Percentiles rank a stretch among this genome's conserved stretches.
Conservation (phyloP, 2,888 invertebrate species). For the Drosophila multiciliata region DNA sequence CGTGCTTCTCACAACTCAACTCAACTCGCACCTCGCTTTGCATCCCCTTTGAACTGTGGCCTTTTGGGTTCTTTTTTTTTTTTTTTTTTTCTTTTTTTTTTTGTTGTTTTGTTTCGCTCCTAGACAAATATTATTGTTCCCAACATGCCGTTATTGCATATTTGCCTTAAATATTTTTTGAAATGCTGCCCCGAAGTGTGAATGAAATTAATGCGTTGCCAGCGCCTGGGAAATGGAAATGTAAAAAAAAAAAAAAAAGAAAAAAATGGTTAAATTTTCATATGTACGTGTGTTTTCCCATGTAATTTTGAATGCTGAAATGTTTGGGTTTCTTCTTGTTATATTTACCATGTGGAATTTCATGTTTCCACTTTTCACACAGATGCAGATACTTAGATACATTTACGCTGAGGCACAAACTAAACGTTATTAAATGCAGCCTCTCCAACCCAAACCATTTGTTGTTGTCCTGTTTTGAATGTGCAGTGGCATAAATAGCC, state of each 20-base stretch:
- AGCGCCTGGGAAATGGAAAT: conserved; percentile 40
- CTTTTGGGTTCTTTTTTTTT: conserved; percentile 31
- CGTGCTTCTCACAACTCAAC: conserved; percentile 62
- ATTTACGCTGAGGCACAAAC: conserved; percentile 36
- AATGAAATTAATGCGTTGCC: conserved; percentile 82
- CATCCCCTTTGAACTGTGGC: conserved; percentile 8
- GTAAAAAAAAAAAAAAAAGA: conserved; percentile 3
- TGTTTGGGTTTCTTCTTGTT: conserved; percentile 50
- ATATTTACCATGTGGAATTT: conserved; percentile 49
- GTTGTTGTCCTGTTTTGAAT: conserved; percentile 35
- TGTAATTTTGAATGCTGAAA: conserved; percentile 58
- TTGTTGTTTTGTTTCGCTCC: conserved; percentile 53
- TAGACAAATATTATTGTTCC: conserved; percentile 81
- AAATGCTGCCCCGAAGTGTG: conserved; percentile 74
- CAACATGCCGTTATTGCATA: conserved; percentile 81
- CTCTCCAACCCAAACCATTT: conserved; percentile 33
- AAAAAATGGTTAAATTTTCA: conserved; percentile 64
- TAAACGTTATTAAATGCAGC: conserved; percentile 80
- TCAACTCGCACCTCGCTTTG: conserved; percentile 47
- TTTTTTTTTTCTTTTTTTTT: conserved; percentile 5
- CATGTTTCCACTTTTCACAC: conserved; percentile 58
- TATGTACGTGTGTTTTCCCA: conserved; percentile 63
- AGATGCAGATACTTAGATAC: conserved; percentile 60
- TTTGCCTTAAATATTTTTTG: conserved; percentile 72
- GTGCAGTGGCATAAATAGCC: conserved; percentile 60